Evolutionary conservation across 2,888 invertebrate species (phyloP).

Genomic region (Lingula anatina): DNA sequence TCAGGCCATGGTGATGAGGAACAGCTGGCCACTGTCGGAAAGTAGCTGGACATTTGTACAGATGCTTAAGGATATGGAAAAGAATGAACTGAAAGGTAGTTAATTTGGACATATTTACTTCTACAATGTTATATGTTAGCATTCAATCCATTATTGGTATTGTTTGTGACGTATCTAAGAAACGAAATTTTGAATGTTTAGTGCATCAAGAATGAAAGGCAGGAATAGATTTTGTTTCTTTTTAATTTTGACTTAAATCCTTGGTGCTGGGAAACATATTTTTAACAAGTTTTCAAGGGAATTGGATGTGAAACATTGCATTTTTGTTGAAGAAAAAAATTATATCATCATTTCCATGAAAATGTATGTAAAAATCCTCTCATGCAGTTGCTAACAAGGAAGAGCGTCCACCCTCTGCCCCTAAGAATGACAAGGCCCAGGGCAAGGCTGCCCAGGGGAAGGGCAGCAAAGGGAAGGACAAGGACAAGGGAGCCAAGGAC

Average conservation of each 20-base stretch:
- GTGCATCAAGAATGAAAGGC: no score
- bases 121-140: no score
- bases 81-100: conserved; percentile 51
- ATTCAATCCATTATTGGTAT: no score
- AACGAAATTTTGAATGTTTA: no score
- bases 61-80: conserved; percentile 47
- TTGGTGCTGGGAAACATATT: neutral
- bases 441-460: conserved; percentile 21
- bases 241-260: neutral
- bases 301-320: neutral
- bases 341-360: neutral
- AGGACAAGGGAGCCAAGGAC: conserved; percentile 31
- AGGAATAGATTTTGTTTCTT: neutral
- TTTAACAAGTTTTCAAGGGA: neutral
- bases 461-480: conserved; percentile 34
- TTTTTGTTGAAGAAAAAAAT: neutral
- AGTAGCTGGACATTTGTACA: conserved; percentile 48
- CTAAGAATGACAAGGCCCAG: conserved; percentile 30
- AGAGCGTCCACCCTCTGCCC: conserved; percentile 35
- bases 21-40: conserved; percentile 50
- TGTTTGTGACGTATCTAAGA: no score
- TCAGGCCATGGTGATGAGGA: conserved; percentile 45
- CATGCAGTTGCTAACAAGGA: conserved; percentile 37
- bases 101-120: no score
- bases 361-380: neutral